Conservation (phyloP, 2,888 invertebrate species). For the Adela reaumurella region DNA sequence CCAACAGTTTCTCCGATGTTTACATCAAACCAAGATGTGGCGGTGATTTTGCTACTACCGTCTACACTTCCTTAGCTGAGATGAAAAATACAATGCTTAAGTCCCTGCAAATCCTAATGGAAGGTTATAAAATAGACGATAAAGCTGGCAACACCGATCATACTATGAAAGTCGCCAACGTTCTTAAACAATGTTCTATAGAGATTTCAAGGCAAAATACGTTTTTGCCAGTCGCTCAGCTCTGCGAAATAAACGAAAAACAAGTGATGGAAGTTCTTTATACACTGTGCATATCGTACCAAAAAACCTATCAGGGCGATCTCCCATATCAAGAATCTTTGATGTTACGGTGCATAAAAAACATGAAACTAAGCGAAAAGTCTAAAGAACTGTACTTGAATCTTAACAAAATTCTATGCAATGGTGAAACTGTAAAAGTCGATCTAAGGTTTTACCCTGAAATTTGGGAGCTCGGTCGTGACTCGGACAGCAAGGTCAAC, state of each 20-base stretch:
- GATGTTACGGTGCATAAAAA: too few species aligned
- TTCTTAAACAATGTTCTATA: slow-evolving; percentile 48
- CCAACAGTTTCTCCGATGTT: slow-evolving; percentile 60
- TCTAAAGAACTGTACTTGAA: not conserved
- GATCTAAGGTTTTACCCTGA: slow-evolving; percentile 32
- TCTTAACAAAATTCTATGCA: slow-evolving; percentile 4
- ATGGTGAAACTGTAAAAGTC: slow-evolving; percentile 14
- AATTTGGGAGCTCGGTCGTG: slow-evolving; percentile 16
- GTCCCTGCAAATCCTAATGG: slow-evolving; percentile 21
- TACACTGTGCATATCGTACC: slow-evolving; percentile 25
- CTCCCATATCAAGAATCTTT: too few species aligned
- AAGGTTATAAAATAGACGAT: slow-evolving; percentile 12
- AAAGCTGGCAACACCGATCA: slow-evolving; percentile 18
- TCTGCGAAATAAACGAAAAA: slow-evolving; percentile 9
- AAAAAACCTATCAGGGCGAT: too few species aligned
- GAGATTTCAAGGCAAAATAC: slow-evolving; percentile 56
- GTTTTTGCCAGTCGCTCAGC: slow-evolving; percentile 28
- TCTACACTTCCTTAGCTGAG: slow-evolving; percentile 39
- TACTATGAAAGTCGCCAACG: slow-evolving; percentile 34
- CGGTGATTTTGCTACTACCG: slow-evolving; percentile 28
- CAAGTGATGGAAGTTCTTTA: slow-evolving; percentile 17
- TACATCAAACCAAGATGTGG: slow-evolving; percentile 58
- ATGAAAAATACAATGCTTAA: slow-evolving; percentile 47
- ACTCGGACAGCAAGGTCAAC: slow-evolving; percentile 23
- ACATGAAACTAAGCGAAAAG: too few species aligned